Evolutionary conservation across 2,797 vertebrate species (phyloP), one percentile per base, ranked within the genome.

Genomic region (Acrossocheilus fasciatus): DNA sequence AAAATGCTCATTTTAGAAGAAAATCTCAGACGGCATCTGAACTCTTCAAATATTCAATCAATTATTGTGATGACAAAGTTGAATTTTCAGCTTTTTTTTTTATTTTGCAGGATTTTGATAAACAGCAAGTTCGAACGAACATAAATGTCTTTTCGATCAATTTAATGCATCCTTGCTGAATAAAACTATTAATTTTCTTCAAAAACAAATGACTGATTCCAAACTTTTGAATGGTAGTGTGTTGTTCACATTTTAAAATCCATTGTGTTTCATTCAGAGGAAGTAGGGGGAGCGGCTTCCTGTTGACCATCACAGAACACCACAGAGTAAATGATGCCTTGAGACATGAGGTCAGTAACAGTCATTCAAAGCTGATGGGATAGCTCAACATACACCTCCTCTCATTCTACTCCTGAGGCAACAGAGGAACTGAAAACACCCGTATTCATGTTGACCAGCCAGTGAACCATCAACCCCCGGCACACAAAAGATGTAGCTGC

Each of bases 231-330:
- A 70, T 6, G 14, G 64, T 70, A 81, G 34, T 52, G 45, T 52
- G 20, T 81, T 4, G 3, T 68, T 72, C 11, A 59, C 50, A 79
- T 85, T 45, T 30, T 57, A 59, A 9, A 80, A 43, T 20, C 41
- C 68, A 80, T 73, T 73, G 84, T 36, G 70, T 85, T 72, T 85
- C 4, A 85, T 85, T 80, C 68, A 62, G 3, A 85, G 68, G 52
- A 80, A 73, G 66, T 59, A 36, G 36, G 39, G 43, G 68, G 14
- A 47, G 76, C 2, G 36, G 84, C 52, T 80, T 85, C 84, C 84
- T 73, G 76, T 82, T 82, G 50, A 82, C 47, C 57, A 26, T 82
- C 68, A 45, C 17, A 36, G 18, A 85, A 72, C 39, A 73, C 70
- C 68, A 45, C 17, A 36, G 18, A 85, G 62, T 26, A 73, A 76